These are phyloP conservation scores for Noctua janthina DNA, from an alignment of 2,888 invertebrate genomes.

Conservation along the genomic window DNA sequence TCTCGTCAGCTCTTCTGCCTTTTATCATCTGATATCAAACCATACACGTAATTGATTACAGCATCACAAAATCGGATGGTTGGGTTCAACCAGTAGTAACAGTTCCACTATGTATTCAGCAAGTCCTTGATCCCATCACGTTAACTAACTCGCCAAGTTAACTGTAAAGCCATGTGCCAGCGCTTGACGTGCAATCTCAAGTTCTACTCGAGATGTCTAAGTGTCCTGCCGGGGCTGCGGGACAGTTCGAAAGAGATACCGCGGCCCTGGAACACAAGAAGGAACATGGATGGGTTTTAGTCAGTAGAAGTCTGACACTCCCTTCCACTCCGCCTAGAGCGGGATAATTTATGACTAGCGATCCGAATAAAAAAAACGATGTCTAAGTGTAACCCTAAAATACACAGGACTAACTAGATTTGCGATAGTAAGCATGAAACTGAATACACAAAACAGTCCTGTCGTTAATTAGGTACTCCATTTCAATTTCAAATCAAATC, in stretches of 20 bases:
- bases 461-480: not conserved
- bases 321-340: no score
- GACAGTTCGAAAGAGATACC: no score
- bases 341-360: no score
- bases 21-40: not conserved
- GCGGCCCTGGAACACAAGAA: no score
- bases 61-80: not conserved
- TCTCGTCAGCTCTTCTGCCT: not conserved
- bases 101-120: constrained; percentile 9
- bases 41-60: constrained; percentile 5
- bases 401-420: not conserved
- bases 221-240: not conserved
- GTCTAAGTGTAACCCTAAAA: not conserved
- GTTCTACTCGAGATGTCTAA: constrained; percentile 1
- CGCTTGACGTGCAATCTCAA: constrained; percentile 2
- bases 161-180: constrained; percentile 29
- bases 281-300: no score
- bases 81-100: not conserved
- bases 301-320: no score
- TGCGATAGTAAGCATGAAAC: not conserved
- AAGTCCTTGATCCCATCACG: constrained; percentile 34
- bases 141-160: constrained; percentile 21
- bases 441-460: not conserved
- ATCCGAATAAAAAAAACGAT: not conserved
- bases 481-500: no score